Evolutionary conservation across 2,797 vertebrate genomes (phyloP).

Genomic region (Pipistrellus pygmaeus): DNA sequence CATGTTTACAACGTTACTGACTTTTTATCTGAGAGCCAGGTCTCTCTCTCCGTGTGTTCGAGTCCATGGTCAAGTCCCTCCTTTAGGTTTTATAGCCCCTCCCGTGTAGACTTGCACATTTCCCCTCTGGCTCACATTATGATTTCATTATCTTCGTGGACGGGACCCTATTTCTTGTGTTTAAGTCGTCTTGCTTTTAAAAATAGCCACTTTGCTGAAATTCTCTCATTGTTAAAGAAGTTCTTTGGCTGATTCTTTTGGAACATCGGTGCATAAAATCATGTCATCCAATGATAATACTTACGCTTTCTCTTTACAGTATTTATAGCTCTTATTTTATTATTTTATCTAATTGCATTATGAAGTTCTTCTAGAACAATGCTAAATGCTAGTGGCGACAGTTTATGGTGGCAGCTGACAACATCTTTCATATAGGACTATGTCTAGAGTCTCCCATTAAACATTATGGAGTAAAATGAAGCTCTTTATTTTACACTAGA

Average conservation of each 20-base stretch:
- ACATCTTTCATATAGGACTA: not conserved
- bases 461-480: not conserved
- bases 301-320: not conserved
- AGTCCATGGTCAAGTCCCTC: not conserved
- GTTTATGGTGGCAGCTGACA: not conserved
- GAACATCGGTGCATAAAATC: not conserved
- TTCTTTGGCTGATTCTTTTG: not conserved
- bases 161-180: not conserved
- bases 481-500: not conserved
- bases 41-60: not conserved
- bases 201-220: constrained; percentile 31
- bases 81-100: not conserved
- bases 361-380: not conserved
- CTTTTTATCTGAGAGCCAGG: not conserved
- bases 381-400: not conserved
- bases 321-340: not conserved
- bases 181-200: constrained; percentile 50
- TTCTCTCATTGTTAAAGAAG: not conserved
- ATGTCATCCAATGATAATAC: not conserved
- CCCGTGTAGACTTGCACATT: not conserved
- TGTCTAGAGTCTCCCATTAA: constrained; percentile 1
- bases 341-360: constrained; percentile 10
- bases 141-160: not conserved
- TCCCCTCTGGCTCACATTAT: not conserved
- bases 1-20: not conserved